Base-by-base conservation (phyloP, 2,113 vertebrate genomes). In the Sterna hirundo region DNA sequence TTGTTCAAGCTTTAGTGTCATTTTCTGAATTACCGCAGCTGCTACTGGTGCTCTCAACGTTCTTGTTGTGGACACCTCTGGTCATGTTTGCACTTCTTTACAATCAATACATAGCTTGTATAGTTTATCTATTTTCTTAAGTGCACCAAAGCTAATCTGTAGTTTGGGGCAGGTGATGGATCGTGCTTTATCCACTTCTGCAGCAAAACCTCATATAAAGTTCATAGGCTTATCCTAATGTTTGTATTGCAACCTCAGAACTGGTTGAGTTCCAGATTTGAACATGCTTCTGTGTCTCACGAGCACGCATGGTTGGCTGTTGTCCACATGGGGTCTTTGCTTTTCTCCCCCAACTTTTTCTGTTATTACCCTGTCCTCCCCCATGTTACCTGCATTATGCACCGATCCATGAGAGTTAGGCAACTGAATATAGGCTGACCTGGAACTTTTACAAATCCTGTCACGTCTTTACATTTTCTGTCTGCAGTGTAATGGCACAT, bases 261-360 rank as follows among this genome's bases (percentile, higher is more conserved):
- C 5, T 70, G 15, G 6, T 27, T 44, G 36, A 69, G 29, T 69
- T 77, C 21, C 14, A 72, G 9, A 29, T 64, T 5, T 69, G n/a
- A 65, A 36, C 15, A 3, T 13, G n/a, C 29, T 82, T 4, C 36
- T 21, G 22, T 5, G 9, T 66, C 34, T 79, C 36, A 13, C 15
- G 11, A 58, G 19, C n/a, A 18, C 44, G 42, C 6, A 0, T 10
- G n/a, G 5, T 21, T 55, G 27, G 10, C 38, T 2, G 0, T 34
- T 74, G 32, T 22, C 42, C 3, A 1, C 18, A 27, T 19, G 17
- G 10, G 25, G 2, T 30, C 18, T 79, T 62, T 44, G 22, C 20
- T 78, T 61, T 86, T 34, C 30, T 38, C 13, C 3, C 8, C 3
- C 4, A 4, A 2, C 3, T 6, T 26, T 18, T 46, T 58, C 11